Evolutionary conservation across 2,113 vertebrate species (phyloP).

Genomic region (Crotophaga sulcirostris): DNA sequence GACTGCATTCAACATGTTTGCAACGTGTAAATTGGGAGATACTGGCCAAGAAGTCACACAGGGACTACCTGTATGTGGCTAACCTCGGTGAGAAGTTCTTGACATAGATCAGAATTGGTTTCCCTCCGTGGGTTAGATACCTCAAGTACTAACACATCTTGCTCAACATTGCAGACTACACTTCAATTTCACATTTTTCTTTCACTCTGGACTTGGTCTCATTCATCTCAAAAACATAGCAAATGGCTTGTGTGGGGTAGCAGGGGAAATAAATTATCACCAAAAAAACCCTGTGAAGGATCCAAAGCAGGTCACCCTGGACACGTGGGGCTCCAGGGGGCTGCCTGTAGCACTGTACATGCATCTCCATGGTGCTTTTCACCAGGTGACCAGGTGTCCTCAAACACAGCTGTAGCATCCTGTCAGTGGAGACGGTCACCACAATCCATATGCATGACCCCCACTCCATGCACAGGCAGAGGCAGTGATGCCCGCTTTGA

Average conservation of each 20-base stretch:
- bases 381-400: background rate
- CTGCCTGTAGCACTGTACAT: background rate
- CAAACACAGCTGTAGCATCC: background rate
- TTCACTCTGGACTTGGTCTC: background rate
- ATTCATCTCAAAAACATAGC: background rate
- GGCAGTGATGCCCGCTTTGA: background rate
- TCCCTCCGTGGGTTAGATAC: background rate
- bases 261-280: background rate
- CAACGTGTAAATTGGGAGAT: background rate
- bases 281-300: background rate
- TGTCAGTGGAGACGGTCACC: background rate
- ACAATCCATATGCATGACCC: background rate
- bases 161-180: background rate
- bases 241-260: background rate
- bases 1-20: background rate
- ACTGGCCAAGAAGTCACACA: background rate
- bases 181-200: background rate
- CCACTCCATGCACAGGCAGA: fast-evolving
- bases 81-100: background rate
- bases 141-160: background rate
- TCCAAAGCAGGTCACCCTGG: background rate
- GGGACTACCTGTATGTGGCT: background rate
- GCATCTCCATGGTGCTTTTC: background rate
- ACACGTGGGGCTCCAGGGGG: background rate
- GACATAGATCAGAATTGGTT: background rate